Percentiles rank a stretch among this genome's conserved stretches.
Conservation (phyloP, 2,113 vertebrate species). For the Taurulus bubalis region DNA sequence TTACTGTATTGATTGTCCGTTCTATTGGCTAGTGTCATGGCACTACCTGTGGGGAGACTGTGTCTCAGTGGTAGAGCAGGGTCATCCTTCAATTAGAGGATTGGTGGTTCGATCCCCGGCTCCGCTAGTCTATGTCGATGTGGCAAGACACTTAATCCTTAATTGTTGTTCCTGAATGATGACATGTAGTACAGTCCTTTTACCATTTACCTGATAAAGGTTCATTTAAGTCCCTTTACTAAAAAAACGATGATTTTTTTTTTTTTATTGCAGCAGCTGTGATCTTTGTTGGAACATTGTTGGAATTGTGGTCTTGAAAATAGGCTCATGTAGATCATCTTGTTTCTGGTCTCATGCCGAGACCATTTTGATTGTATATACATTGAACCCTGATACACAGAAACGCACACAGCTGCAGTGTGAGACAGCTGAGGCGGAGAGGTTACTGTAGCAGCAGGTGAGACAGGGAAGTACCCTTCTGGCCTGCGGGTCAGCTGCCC, state of each 20-base stretch:
- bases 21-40: neutral
- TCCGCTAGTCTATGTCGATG: too few relatives aligned
- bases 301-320: neutral
- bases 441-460: conserved; percentile 63
- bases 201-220: neutral
- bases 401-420: conserved; percentile 8
- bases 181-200: too few relatives aligned
- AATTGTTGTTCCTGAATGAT: too few relatives aligned
- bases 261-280: neutral
- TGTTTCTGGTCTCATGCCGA: neutral
- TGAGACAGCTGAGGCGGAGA: conserved; percentile 71
- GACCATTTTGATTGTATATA: neutral
- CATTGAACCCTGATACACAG: neutral
- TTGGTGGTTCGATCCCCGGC: too few relatives aligned
- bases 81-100: too few relatives aligned
- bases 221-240: neutral
- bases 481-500: conserved; percentile 67
- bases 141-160: too few relatives aligned
- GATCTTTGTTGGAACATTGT: neutral
- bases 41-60: neutral
- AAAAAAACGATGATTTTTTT: neutral
- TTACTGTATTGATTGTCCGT: neutral
- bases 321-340: neutral
- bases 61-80: too few relatives aligned
- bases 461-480: conserved; percentile 68